Evolutionary conservation across 35 echinoderm and acorn worm genomes (phyloP).

Genomic region (Heliocidaris tuberculata): DNA sequence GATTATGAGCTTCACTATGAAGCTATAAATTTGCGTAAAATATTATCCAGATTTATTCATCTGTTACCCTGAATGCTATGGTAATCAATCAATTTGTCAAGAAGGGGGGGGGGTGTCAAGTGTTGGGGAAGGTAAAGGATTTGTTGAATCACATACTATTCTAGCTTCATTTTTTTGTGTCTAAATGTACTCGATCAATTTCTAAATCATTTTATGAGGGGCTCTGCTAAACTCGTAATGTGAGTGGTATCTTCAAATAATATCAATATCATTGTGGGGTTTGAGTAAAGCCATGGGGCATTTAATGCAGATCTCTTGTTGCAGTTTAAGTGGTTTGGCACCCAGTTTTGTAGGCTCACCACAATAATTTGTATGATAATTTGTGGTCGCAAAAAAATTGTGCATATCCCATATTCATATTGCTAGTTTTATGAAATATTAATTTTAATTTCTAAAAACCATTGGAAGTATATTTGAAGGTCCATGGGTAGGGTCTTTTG

Average conservation of each 20-base stretch:
- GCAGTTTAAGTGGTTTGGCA: neutral
- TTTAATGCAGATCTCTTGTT: neutral
- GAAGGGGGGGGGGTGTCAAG: neutral
- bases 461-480: too few species aligned
- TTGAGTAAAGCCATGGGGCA: neutral
- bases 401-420: neutral
- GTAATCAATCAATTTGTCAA: neutral
- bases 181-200: neutral
- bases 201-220: neutral
- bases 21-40: too few species aligned
- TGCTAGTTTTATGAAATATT: neutral
- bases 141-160: neutral
- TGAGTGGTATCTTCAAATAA: neutral
- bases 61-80: too few species aligned
- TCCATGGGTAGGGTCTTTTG: too few species aligned
- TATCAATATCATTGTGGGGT: neutral
- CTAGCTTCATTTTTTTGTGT: neutral
- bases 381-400: neutral
- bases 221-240: neutral
- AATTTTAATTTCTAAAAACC: too few species aligned
- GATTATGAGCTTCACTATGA: too few species aligned
- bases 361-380: neutral
- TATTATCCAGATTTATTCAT: too few species aligned
- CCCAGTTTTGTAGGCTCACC: neutral
- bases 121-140: too few species aligned